Evolutionary conservation across 2,888 invertebrate genomes (phyloP).

Genomic region (Drosophila tripunctata): DNA sequence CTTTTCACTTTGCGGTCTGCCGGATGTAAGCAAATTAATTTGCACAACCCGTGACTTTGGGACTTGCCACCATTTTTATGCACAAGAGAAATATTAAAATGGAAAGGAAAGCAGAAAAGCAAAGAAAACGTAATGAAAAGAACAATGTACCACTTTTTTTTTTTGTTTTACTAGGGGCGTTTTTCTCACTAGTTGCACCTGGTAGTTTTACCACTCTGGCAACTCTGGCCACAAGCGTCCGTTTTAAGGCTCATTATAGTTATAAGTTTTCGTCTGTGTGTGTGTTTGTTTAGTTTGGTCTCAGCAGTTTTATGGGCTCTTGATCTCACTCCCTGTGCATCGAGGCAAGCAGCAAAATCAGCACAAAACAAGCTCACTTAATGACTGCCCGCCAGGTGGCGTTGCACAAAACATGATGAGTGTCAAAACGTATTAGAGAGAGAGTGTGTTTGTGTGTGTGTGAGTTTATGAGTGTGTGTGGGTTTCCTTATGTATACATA

Average conservation of each 20-base stretch:
- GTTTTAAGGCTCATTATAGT: constrained; percentile 70
- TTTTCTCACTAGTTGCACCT: constrained; percentile 57
- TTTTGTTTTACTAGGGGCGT: constrained; percentile 26
- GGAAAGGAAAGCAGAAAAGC: not conserved
- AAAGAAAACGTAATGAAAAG: not conserved
- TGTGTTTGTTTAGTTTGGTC: constrained; percentile 22
- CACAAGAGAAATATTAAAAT: not conserved
- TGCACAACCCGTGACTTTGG: constrained; percentile 24
- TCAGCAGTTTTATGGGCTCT: constrained; percentile 68
- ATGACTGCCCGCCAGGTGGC: constrained; percentile 70
- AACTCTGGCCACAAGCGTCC: constrained; percentile 58
- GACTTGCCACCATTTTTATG: constrained; percentile 20
- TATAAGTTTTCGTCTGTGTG: constrained; percentile 14
- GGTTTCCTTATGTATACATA: constrained; percentile 37
- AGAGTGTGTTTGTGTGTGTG: not conserved
- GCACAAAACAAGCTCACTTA: constrained; percentile 73
- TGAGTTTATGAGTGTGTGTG: no score
- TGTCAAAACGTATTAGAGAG: constrained; percentile 11
- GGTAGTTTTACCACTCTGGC: constrained; percentile 37
- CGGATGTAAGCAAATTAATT: constrained; percentile 47
- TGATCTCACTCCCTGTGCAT: constrained; percentile 17
- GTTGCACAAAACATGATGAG: constrained; percentile 39
- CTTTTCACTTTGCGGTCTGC: constrained; percentile 26
- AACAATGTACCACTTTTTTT: not conserved
- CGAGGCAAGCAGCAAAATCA: constrained; percentile 47